phyloP scores from a whole-genome alignment of 2,888 invertebrate genomes.

The Charanyca ferruginea region DNA sequence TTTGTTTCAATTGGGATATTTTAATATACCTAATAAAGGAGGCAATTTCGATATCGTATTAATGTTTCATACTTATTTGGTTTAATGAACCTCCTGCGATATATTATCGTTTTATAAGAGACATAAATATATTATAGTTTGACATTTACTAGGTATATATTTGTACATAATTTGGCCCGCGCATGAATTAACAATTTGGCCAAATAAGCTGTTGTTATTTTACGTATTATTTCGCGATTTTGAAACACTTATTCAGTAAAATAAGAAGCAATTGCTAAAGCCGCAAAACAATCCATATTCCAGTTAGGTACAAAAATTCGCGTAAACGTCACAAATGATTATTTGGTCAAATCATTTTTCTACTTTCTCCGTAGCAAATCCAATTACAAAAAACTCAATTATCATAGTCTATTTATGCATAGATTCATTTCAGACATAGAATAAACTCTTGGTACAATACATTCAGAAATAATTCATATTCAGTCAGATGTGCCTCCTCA shows the following conservation, averaged over 20 bases:
- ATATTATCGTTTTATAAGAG: constrained; percentile 5
- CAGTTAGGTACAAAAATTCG: constrained; percentile 20
- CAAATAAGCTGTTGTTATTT: constrained; percentile 46
- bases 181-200: constrained; percentile 51
- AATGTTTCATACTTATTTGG: constrained; percentile 48
- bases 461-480: constrained; percentile 69
- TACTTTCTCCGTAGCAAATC: constrained; percentile 49
- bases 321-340: constrained; percentile 39
- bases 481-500: constrained; percentile 70
- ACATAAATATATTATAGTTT: constrained; percentile 32
- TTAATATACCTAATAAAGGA: constrained; percentile 15
- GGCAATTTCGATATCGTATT: constrained; percentile 35
- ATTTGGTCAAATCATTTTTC: constrained; percentile 54
- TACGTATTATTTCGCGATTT: constrained; percentile 29
- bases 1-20: constrained; percentile 40
- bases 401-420: constrained; percentile 57
- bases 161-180: constrained; percentile 57
- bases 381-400: constrained; percentile 55
- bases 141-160: constrained; percentile 50
- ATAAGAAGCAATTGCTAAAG: constrained; percentile 16
- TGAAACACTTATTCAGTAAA: constrained; percentile 8
- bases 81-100: constrained; percentile 34
- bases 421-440: constrained; percentile 63
- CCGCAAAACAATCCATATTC: constrained; percentile 23
- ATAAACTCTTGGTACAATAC: constrained; percentile 59